Evolutionary conservation across 2,113 vertebrate genomes (phyloP).

Genomic region (Andinoacara biseriatus): DNA sequence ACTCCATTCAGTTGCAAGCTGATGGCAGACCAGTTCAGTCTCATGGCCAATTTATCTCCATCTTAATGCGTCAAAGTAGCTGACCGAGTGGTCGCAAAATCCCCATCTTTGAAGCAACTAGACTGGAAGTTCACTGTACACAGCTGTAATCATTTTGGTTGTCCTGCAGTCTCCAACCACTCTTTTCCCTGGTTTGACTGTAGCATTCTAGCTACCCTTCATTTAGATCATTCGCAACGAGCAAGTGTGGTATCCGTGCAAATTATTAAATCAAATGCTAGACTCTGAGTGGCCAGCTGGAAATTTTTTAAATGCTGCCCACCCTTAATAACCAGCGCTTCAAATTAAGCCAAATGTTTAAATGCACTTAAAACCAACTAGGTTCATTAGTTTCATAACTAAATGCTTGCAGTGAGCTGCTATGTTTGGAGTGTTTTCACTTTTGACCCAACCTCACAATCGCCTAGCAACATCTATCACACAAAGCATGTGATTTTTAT

Average conservation of each 20-base stretch:
- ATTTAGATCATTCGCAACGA: background rate
- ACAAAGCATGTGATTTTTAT: background rate
- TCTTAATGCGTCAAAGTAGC: background rate
- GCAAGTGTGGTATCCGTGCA: no score
- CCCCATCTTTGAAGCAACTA: background rate
- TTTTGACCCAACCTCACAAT: background rate
- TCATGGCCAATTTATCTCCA: background rate
- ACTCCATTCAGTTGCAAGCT: background rate
- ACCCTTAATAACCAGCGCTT: background rate
- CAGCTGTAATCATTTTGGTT: background rate
- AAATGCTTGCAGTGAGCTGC: background rate
- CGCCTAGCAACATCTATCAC: background rate
- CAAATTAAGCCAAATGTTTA: background rate
- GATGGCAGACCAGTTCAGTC: background rate
- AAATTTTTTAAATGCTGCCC: background rate
- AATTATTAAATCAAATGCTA: background rate
- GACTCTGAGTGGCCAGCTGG: background rate
- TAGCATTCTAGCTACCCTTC: background rate
- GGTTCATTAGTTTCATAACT: background rate
- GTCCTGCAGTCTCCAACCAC: background rate
- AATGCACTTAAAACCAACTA: background rate
- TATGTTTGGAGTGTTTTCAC: background rate
- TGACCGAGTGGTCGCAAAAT: no score
- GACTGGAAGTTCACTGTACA: background rate
- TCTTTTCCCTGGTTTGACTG: background rate